These are phyloP conservation scores for Cepphus grylle DNA, from an alignment of 2,113 vertebrate species.

Conservation along the genomic window DNA sequence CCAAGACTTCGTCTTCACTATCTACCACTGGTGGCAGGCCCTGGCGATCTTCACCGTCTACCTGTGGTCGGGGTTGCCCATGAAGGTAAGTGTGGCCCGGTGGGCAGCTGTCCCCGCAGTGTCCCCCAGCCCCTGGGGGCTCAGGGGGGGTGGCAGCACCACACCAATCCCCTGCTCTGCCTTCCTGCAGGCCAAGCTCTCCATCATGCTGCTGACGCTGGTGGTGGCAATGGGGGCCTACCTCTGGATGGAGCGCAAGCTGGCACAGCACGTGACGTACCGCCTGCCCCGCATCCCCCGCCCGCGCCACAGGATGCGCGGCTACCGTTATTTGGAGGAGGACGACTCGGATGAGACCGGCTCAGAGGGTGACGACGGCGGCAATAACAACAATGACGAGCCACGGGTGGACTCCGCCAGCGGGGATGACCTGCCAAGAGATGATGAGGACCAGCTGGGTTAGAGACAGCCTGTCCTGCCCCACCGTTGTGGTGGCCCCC, in stretches of 20 bases:
- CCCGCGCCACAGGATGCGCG: constrained; percentile 84
- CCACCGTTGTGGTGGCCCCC: accelerated
- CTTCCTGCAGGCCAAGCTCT: constrained; percentile 79
- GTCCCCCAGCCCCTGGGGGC: too few species aligned
- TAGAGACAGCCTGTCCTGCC: background rate
- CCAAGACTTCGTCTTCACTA: constrained; percentile 93
- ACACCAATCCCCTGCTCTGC: accelerated
- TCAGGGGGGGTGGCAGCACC: accelerated
- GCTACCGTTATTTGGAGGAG: constrained; percentile 93
- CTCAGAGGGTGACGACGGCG: constrained; percentile 33
- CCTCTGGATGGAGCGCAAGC: constrained; percentile 85
- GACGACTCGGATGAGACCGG: constrained; percentile 90
- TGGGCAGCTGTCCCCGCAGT: accelerated
- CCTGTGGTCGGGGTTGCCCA: constrained; percentile 84
- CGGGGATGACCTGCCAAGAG: background rate
- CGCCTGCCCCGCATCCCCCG: constrained; percentile 90
- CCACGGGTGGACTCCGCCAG: background rate
- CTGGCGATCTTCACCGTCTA: constrained; percentile 91
- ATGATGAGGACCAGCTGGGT: background rate
- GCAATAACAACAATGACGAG: background rate
- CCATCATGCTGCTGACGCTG: constrained; percentile 81
- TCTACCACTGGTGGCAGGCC: constrained; percentile 97
- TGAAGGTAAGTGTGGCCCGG: constrained; percentile 80
- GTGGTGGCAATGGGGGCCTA: constrained; percentile 76
- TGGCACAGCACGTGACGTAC: constrained; percentile 59